These are phyloP conservation scores for Catajapyx aquilonaris DNA, from an alignment of 1,140 invertebrate species.

Conservation along the genomic window DNA sequence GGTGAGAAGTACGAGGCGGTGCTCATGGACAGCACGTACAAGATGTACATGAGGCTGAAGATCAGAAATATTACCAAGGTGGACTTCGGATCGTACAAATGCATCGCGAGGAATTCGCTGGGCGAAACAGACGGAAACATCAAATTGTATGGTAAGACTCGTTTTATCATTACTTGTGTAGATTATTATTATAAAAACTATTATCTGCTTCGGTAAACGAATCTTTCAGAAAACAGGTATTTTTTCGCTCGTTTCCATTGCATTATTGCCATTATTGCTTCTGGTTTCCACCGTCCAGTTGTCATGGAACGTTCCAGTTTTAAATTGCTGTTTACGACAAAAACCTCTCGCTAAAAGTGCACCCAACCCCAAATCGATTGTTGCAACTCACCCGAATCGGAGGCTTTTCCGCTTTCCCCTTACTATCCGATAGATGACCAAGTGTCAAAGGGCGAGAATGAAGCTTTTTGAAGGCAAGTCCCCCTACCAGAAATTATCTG, in stretches of 20 bases:
- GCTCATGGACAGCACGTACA: constrained; percentile 56
- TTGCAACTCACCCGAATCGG: no score
- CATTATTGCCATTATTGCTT: no score
- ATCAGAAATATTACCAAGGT: constrained; percentile 50
- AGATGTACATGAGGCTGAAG: constrained; percentile 70
- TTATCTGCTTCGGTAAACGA: background rate
- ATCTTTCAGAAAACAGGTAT: background rate
- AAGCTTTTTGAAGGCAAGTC: no score
- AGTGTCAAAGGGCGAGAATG: no score
- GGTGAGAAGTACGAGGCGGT: constrained; percentile 70
- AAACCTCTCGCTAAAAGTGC: no score
- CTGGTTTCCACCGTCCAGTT: no score
- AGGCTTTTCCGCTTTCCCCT: no score
- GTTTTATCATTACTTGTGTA: background rate
- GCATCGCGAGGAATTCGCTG: constrained; percentile 82
- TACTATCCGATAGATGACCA: no score
- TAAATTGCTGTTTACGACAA: no score
- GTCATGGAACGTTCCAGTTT: no score
- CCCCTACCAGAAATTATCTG: no score
- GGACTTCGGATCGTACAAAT: constrained; percentile 75
- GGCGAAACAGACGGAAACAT: constrained; percentile 82
- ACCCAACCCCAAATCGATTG: no score
- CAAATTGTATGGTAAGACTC: constrained; percentile 68
- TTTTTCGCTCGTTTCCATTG: background rate
- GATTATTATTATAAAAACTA: background rate